Base-by-base conservation (phyloP, 2,113 vertebrate genomes). In the Sylvicapra grimmia region DNA sequence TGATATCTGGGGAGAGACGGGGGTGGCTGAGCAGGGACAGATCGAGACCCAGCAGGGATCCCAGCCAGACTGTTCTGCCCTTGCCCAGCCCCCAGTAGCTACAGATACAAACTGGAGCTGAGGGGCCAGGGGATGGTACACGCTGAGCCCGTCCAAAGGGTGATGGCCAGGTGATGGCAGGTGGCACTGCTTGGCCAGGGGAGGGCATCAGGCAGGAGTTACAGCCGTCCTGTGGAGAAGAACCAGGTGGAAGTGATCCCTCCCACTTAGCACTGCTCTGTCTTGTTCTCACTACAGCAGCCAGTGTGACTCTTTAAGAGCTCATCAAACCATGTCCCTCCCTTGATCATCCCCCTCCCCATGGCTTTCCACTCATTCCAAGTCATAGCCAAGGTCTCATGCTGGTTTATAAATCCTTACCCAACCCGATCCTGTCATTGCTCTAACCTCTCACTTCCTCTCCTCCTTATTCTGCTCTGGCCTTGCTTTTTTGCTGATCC, bases 121-220 rank as follows among this genome's bases (percentile, higher is more conserved):
- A 90, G 53, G 94, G 27, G 16, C 77, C 84, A 21, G 96, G 89
- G 33, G 97, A 90, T 10, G 89, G 93, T 12, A 98, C 94, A 16
- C 98, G 98, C 82, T 95, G 96, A 86, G 98, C 98, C 21, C n/a
- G 27, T 80, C 98, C 97, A 61, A 97, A 98, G 51, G 98, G 97
- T 16, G 98, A 97, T 2, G 31, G 89, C 5, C 2, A 29, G 44
- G 29, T 33, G 72, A 75, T 9, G n/a, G 95, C 75, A 75, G 91
- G 58, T 59, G 47, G 68, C 1, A 36, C n/a, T 15, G 13, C 49
- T 36, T 15, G 58, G 54, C 94, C 90, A 82, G 95, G 90, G 44
- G 96, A 96, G 49, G 89, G 84, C 85, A 86, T 86, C 8, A 21
- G 33, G 40, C 77, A 87, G 51, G 75, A n/a, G 89, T 51, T 77